phyloP scores from a whole-genome alignment of 2,888 invertebrate species.

The Diarsia rubi region DNA sequence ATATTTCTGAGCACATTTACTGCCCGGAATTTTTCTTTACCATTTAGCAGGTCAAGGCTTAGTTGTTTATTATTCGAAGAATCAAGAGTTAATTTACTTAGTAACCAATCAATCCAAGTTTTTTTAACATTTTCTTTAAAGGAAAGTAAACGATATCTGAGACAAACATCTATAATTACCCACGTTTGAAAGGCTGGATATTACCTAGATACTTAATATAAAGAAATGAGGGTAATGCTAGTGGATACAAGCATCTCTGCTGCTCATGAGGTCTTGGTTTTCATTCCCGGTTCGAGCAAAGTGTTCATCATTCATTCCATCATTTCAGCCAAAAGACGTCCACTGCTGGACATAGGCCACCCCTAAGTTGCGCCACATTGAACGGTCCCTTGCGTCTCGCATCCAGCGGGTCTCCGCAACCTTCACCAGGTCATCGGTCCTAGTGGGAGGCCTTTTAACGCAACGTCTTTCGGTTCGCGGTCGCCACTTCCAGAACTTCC shows the following conservation, averaged over 20 bases:
- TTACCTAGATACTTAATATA: not conserved
- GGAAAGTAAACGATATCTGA: not conserved
- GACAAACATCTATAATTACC: not conserved
- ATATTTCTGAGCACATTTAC: not conserved
- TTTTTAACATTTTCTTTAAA: not conserved
- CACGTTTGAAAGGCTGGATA: not conserved
- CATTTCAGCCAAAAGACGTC: no score
- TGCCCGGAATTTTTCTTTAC: no score
- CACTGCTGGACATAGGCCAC: no score
- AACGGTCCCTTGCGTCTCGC: no score
- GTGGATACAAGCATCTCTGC: not conserved
- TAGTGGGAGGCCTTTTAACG: no score
- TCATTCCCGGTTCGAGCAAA: not conserved
- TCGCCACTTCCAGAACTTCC: no score
- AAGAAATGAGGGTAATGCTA: not conserved
- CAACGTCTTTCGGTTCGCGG: no score
- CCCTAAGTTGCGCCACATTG: no score
- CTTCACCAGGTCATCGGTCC: no score
- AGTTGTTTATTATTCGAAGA: not conserved
- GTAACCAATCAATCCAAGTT: not conserved
- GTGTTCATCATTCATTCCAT: no score
- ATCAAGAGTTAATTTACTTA: not conserved
- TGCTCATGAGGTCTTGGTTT: not conserved
- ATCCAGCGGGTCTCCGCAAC: no score
- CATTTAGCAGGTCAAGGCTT: not conserved